A percentile compares a stretch with the other conserved stretches of the same genome.
phyloP scores from a whole-genome alignment of 1,140 invertebrate genomes.

The Lepidotrigona ventralis region DNA sequence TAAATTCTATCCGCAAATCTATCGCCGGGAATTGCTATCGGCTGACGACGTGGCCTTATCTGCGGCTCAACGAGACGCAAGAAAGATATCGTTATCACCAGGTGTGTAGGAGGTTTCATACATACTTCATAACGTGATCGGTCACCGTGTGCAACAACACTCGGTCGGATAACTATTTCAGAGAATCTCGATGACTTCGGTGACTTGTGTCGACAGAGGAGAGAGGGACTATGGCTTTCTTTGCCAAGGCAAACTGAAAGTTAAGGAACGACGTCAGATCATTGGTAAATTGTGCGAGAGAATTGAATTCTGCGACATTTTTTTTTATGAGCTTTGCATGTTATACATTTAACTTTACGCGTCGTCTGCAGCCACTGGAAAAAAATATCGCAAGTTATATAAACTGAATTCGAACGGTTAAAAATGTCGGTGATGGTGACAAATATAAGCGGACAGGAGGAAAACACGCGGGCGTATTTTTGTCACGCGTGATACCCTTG shows the following conservation, averaged over 20 bases:
- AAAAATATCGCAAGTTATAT: too few relatives aligned
- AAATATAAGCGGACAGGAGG: background rate
- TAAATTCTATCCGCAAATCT: background rate
- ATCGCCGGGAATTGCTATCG: background rate
- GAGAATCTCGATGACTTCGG: background rate
- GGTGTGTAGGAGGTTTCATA: slow-evolving; percentile 39
- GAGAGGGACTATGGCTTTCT: too few relatives aligned
- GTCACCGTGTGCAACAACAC: slow-evolving; percentile 11
- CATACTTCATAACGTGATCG: slow-evolving; percentile 38
- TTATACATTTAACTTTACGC: too few relatives aligned
- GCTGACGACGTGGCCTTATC: slow-evolving; percentile 44
- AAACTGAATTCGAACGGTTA: background rate
- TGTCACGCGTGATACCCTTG: background rate
- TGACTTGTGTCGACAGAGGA: background rate
- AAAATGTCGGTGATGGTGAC: background rate
- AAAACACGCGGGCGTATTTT: slow-evolving; percentile 14
- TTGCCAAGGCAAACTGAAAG: background rate
- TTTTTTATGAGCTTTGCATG: too few relatives aligned
- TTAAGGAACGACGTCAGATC: background rate
- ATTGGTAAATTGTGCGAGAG: background rate
- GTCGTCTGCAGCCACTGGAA: too few relatives aligned
- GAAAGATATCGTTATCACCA: slow-evolving; percentile 61
- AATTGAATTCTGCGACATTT: background rate
- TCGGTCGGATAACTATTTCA: slow-evolving; percentile 21
- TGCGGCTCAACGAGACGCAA: slow-evolving; percentile 29